Percentiles rank a stretch among this genome's conserved stretches.
phyloP scores from a whole-genome alignment of 2,888 invertebrate genomes.

The Cremastinae sp. region DNA sequence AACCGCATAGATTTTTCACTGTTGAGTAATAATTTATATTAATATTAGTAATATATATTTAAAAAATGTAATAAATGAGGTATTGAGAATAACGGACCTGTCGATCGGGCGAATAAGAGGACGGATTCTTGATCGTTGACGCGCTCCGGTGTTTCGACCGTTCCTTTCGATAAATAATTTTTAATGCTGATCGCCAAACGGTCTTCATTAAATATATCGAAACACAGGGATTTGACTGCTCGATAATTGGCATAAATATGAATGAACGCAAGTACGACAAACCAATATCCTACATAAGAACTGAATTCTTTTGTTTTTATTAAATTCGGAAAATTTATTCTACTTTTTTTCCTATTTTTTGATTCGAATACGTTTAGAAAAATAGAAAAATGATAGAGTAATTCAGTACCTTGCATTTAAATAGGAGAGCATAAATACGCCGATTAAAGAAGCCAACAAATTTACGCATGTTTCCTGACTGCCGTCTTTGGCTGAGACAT shows the following conservation, averaged over 20 bases:
- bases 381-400: background rate
- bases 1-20: conserved; percentile 84
- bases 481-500: conserved; percentile 96
- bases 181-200: conserved; percentile 87
- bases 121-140: conserved; percentile 89
- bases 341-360: background rate
- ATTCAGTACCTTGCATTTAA: conserved; percentile 82
- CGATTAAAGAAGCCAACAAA: conserved; percentile 90
- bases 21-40: conserved; percentile 69
- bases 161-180: conserved; percentile 84
- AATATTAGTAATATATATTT: background rate
- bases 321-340: background rate
- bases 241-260: conserved; percentile 94
- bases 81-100: too few relatives aligned
- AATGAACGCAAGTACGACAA: conserved; percentile 86
- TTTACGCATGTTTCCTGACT: conserved; percentile 99
- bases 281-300: conserved; percentile 89
- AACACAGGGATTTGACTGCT: conserved; percentile 90
- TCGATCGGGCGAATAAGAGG: conserved; percentile 82
- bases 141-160: conserved; percentile 84
- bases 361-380: too few relatives aligned
- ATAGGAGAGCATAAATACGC: conserved; percentile 87
- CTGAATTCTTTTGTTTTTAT: conserved; percentile 75
- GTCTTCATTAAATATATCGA: conserved; percentile 91
- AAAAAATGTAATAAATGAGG: too few relatives aligned